phyloP scores from a whole-genome alignment of 2,888 invertebrate species.

The Carterocephalus palaemon region DNA sequence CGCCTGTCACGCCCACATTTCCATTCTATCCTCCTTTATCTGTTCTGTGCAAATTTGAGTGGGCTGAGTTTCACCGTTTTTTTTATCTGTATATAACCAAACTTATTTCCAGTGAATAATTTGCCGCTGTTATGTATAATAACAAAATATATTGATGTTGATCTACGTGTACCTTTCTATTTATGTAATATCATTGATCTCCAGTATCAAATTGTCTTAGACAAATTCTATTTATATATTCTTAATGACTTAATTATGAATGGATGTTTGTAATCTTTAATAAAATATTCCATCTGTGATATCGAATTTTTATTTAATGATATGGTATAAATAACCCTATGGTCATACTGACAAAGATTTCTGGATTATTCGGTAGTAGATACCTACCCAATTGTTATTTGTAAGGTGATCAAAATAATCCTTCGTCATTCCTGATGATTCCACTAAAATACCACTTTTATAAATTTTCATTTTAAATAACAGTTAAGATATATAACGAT shows the following conservation, averaged over 20 bases:
- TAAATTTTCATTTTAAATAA: too few species aligned
- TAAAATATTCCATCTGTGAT: slow-evolving; percentile 32
- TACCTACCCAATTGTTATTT: too few species aligned
- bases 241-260: slow-evolving; percentile 23
- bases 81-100: too few species aligned
- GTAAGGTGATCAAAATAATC: too few species aligned
- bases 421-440: too few species aligned
- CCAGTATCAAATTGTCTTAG: neutral
- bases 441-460: too few species aligned
- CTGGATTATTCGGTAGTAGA: too few species aligned
- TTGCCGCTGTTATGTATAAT: slow-evolving; percentile 1
- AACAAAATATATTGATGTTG: neutral
- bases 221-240: slow-evolving; percentile 7
- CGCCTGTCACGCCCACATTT: too few species aligned
- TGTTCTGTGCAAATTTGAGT: slow-evolving; percentile 1
- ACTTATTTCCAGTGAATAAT: too few species aligned
- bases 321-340: neutral
- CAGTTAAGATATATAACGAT: too few species aligned
- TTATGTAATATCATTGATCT: too few species aligned
- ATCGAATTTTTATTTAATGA: slow-evolving; percentile 14
- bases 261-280: slow-evolving; percentile 39
- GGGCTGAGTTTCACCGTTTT: neutral
- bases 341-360: neutral
- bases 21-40: too few species aligned
- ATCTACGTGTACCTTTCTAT: neutral